Evolutionary conservation across 2,113 vertebrate species (phyloP).

Genomic region (Notarius quadriscutis): DNA sequence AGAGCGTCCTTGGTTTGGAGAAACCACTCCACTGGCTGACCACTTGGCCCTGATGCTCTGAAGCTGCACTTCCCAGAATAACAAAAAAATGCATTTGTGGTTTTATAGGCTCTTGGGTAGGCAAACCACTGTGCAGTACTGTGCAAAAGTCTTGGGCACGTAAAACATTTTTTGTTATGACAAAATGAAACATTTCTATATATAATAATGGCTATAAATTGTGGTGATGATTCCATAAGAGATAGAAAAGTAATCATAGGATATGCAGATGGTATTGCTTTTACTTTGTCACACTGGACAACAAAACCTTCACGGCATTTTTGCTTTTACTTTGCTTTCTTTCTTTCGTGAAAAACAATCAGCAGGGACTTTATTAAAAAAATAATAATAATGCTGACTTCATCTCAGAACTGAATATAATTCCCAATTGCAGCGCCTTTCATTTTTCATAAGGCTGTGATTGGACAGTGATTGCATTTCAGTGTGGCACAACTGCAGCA

Average conservation of each 20-base stretch:
- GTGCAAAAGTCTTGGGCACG: constrained; percentile 5
- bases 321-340: not conserved
- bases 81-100: not conserved
- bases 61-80: not conserved
- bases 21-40: constrained; percentile 3
- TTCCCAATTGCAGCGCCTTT: not conserved
- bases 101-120: not conserved
- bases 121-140: constrained; percentile 2
- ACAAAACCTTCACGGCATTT: not conserved
- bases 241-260: not conserved
- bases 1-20: not conserved
- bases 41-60: constrained; percentile 5
- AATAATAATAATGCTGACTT: not conserved
- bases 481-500: too few relatives aligned
- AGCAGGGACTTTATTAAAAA: not conserved
- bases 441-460: not conserved
- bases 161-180: not conserved
- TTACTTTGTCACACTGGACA: not conserved
- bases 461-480: not conserved
- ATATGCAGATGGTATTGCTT: not conserved
- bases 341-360: not conserved
- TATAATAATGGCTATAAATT: not conserved
- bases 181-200: not conserved
- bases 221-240: not conserved
- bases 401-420: not conserved